Evolutionary conservation across 2,888 invertebrate genomes (phyloP).

Genomic region (Odontocolon sp.): DNA sequence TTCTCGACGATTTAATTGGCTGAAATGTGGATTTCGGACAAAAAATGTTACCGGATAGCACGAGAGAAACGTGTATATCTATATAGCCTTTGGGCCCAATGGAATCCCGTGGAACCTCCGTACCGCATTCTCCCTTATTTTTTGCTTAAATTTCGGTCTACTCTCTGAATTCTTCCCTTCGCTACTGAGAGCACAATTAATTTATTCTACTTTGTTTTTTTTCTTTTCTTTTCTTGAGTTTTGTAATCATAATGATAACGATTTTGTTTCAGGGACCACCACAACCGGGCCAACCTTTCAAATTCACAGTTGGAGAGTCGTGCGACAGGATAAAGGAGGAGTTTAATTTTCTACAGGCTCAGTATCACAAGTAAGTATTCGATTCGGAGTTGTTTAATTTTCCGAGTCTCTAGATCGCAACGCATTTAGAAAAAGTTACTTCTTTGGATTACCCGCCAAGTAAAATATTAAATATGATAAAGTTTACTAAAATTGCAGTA

Average conservation of each 20-base stretch:
- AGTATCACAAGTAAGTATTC: conserved; percentile 95
- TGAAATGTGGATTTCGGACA: conserved; percentile 28
- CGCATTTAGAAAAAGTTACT: too few species aligned
- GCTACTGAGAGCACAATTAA: conserved; percentile 20
- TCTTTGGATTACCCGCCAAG: too few species aligned
- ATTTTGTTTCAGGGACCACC: conserved; percentile 86
- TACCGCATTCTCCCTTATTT: not conserved
- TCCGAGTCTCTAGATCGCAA: too few species aligned
- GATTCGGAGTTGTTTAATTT: too few species aligned
- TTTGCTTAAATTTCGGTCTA: conserved; percentile 17
- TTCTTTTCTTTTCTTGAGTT: too few species aligned
- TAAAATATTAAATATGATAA: too few species aligned
- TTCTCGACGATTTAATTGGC: conserved; percentile 42
- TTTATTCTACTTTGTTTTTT: too few species aligned
- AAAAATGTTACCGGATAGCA: conserved; percentile 10
- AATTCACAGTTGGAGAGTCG: conserved; percentile 95
- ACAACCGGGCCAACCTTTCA: conserved; percentile 95
- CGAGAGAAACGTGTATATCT: conserved; percentile 28
- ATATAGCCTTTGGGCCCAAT: conserved; percentile 15
- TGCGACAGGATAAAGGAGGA: conserved; percentile 98
- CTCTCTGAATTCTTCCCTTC: not conserved
- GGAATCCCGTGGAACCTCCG: conserved; percentile 28
- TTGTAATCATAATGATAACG: not conserved
- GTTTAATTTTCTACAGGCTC: conserved; percentile 96
- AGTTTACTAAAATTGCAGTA: too few species aligned